A percentile compares a stretch with the other conserved stretches of the same genome.
phyloP scores from a whole-genome alignment of 2,797 vertebrate species.

The Phaenicophaeus curvirostris region DNA sequence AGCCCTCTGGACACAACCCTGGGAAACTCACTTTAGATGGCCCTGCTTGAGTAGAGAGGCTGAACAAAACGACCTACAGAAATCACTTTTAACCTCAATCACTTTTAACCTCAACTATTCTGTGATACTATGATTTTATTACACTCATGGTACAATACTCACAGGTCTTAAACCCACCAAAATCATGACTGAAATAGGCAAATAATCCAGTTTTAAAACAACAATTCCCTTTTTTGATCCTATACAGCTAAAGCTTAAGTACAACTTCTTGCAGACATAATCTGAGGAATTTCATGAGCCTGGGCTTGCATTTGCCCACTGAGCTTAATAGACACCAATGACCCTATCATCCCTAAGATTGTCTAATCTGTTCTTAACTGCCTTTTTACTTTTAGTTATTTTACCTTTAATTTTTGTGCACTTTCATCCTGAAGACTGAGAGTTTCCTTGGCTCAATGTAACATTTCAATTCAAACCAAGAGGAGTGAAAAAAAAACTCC shows the following conservation, averaged over 20 bases:
- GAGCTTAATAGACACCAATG: not conserved
- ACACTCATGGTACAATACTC: not conserved
- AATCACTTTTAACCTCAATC: not conserved
- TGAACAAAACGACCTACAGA: not conserved
- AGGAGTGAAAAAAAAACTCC: not conserved
- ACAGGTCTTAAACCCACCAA: not conserved
- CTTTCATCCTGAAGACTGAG: not conserved
- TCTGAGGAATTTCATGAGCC: not conserved
- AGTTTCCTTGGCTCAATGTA: not conserved
- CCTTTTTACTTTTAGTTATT: not conserved
- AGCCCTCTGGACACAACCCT: not conserved
- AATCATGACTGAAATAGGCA: not conserved
- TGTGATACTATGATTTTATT: not conserved
- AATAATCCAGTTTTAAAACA: not conserved
- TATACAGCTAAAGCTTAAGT: not conserved
- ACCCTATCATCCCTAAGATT: not conserved
- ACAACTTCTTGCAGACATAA: not conserved
- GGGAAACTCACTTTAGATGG: not conserved
- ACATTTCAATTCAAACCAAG: not conserved
- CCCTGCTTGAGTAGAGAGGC: not conserved
- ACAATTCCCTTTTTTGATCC: not conserved
- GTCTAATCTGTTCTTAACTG: not conserved
- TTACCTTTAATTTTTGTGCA: not conserved
- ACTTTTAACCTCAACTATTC: not conserved
- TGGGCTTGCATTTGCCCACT: not conserved